phyloP scores from a whole-genome alignment of 1,140 invertebrate species.

The Cyrtorhinus lividipennis region DNA sequence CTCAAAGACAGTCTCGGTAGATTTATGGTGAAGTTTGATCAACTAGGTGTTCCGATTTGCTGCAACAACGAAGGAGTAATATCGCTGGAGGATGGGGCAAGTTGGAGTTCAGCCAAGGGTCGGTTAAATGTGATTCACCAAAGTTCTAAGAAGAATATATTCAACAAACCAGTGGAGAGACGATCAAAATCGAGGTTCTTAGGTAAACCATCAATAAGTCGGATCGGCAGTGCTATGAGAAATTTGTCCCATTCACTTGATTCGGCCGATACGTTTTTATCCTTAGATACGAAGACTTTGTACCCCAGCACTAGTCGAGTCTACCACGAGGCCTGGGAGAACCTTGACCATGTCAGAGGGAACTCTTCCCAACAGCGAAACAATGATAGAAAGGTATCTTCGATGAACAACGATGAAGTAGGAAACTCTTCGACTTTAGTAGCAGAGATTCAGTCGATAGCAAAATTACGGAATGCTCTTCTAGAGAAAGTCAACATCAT shows the following conservation, averaged over 20 bases:
- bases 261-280: too few relatives aligned
- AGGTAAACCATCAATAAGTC: too few relatives aligned
- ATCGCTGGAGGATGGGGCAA: slow-evolving; percentile 5
- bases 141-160: neutral
- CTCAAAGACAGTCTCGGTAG: slow-evolving; percentile 3
- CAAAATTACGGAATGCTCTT: neutral
- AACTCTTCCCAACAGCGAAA: too few relatives aligned
- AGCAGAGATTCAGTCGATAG: neutral
- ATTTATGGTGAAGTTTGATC: neutral
- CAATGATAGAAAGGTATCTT: too few relatives aligned
- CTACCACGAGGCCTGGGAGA: neutral
- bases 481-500: neutral
- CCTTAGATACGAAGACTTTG: neutral
- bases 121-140: neutral
- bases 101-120: neutral
- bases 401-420: neutral
- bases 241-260: too few relatives aligned
- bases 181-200: too few relatives aligned
- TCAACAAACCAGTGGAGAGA: neutral
- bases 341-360: too few relatives aligned
- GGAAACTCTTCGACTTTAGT: neutral
- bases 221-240: too few relatives aligned
- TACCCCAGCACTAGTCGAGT: neutral
- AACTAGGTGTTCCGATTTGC: neutral
- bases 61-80: neutral